These are phyloP conservation scores for Jordanella pulchra DNA, from an alignment of 2,797 vertebrate genomes.

Conservation along the genomic window DNA sequence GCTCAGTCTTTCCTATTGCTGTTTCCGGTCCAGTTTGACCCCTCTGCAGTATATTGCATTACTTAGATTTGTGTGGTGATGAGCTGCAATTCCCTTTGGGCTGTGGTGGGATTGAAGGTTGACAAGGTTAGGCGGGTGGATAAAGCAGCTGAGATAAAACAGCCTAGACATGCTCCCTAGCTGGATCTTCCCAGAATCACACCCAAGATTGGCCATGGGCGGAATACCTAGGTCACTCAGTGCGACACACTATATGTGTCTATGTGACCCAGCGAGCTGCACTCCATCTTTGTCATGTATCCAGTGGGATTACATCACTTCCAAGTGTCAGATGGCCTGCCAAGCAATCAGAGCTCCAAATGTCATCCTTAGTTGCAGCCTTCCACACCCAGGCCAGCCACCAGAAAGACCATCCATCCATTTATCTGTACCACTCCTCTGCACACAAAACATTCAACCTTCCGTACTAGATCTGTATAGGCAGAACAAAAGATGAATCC, in stretches of 20 bases:
- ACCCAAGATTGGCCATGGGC: slow-evolving; percentile 54
- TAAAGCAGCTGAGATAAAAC: slow-evolving; percentile 65
- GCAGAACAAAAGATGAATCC: slow-evolving; percentile 5
- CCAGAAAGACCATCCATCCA: slow-evolving; percentile 39
- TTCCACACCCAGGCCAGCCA: slow-evolving; percentile 39
- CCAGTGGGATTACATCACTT: slow-evolving; percentile 61
- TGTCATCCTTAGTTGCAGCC: slow-evolving; percentile 62
- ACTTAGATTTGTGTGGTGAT: slow-evolving; percentile 44
- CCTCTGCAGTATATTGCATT: slow-evolving; percentile 41
- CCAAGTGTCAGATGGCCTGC: slow-evolving; percentile 63
- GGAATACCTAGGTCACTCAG: slow-evolving; percentile 47
- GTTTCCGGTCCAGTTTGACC: slow-evolving; percentile 31
- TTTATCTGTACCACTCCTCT: slow-evolving; percentile 47
- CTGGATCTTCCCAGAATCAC: slow-evolving; percentile 62
- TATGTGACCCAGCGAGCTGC: slow-evolving; percentile 29
- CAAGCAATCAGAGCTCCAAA: slow-evolving; percentile 72
- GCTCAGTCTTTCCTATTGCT: slow-evolving; percentile 5
- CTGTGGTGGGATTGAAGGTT: slow-evolving; percentile 46
- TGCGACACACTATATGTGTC: slow-evolving; percentile 8
- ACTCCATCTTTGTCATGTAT: slow-evolving; percentile 67
- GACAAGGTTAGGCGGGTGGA: slow-evolving; percentile 56
- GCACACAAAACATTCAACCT: slow-evolving; percentile 23
- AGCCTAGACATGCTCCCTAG: slow-evolving; percentile 57
- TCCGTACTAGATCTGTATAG: slow-evolving; percentile 7
- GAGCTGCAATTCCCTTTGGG: slow-evolving; percentile 46